Base-by-base conservation (phyloP, 2,888 invertebrate species). In the Caenorhabditis auriculariae region DNA sequence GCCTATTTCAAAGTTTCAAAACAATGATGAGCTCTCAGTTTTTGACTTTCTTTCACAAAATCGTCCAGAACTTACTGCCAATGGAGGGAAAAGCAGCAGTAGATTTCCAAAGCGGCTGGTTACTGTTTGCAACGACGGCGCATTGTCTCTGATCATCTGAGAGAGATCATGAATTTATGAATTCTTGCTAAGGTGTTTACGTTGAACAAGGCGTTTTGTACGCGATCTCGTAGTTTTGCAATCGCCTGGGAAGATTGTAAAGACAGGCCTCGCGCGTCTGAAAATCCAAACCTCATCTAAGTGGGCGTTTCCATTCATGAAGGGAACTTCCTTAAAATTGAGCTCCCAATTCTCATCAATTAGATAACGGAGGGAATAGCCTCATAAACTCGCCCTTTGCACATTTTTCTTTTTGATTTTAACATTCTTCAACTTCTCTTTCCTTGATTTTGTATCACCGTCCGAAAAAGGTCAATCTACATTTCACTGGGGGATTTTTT, bases 91-190 rank as follows among this genome's bases (percentile, higher is more conserved):
- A 27, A 79, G 54, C 27, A 79, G 66, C 17, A 80, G 65, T 2
- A 78, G 58, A 45, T 74, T 75, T 29, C 76, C 79, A 51, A 79
- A 79, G 9, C 79, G 64, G 26, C 73, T 74, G 38, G 72, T 72
- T 9, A 76, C 74, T 6, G 64, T 52, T n/a, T 58, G 60, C 49
- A 75, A 59, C 24, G 68, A 64, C 24, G 47, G 37, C 1, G 62
- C 66, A 7, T 65, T 62, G 48, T 77, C 77, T 4, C 72, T 61
- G 43, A 78, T 74, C 17, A 64, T 54, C 57, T 73, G 71, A 46
- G 66, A 60, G 17, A 17, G 44, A 27, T 21, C 3, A 28, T 45
- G 5, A 9, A 5, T 19, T 37, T 37, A n/a, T 17, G 12, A 32
- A n/a, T 47, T 37, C 27, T 17, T 9, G 12, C 32, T 17, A 24